Percentiles rank a stretch among this genome's conserved stretches.
phyloP scores from a whole-genome alignment of 2,113 vertebrate genomes.

The Rhagologus leucostigma region DNA sequence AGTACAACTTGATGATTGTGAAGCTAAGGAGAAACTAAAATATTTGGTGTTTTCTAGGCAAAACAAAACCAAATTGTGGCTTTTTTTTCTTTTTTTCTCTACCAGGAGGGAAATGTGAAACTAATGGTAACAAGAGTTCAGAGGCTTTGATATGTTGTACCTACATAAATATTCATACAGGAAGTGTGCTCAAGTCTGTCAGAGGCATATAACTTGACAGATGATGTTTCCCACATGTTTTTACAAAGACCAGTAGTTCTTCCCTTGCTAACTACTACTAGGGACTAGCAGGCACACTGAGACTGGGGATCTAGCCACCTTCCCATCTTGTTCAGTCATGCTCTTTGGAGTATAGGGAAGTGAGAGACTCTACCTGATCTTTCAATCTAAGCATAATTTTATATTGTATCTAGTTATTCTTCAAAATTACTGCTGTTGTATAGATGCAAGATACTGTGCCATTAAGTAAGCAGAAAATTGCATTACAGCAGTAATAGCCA shows the following conservation, averaged over 20 bases:
- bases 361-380: neutral
- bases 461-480: conserved; percentile 27
- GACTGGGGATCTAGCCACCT: neutral
- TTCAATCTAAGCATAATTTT: neutral
- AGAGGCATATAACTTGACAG: neutral
- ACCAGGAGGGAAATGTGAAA: neutral
- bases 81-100: neutral
- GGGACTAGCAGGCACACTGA: neutral
- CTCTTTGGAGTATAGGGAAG: neutral
- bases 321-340: neutral
- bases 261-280: neutral
- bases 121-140: neutral
- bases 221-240: neutral
- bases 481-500: neutral
- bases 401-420: neutral
- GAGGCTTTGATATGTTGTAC: neutral
- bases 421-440: neutral
- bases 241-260: neutral
- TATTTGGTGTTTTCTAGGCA: neutral
- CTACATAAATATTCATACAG: neutral
- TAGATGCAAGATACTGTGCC: neutral
- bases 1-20: neutral
- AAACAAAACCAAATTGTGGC: neutral
- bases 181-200: neutral
- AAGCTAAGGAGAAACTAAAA: neutral